Base-by-base conservation (phyloP, 2,797 vertebrate species). In the Amphiprion clarkii region DNA sequence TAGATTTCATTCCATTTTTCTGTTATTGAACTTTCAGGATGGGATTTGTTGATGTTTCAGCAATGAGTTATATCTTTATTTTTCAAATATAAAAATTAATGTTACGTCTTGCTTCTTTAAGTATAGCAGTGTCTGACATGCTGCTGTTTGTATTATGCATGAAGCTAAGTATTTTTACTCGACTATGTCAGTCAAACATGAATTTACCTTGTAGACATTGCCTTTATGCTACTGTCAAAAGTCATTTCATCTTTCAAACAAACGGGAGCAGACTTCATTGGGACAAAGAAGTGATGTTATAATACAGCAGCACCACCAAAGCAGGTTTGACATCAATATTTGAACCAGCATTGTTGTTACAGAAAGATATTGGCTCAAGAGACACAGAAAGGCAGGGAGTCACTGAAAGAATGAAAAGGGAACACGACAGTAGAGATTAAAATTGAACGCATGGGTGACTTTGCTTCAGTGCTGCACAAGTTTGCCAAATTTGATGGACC, bases 401-500 rank as follows among this genome's bases (percentile, higher is more conserved):
- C 58, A 14, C 16, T 55, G 40, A 67, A n/a, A 46, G 36, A 64
- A 52, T 55, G 19, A 58, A 44, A 59, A 42, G 31, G 16, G 19
- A 57, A 72, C 56, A 61, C 54, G 21, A 53, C 53, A 73, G 39
- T 36, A 79, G 59, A 78, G 65, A 86, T 87, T 79, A 56, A 61
- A 82, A 73, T 74, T 66, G 66, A 82, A 78, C 72, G 74, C 74
- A 67, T 54, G 55, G 67, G 49, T 76, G 76, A 82, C 76, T 84
- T 79, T 82, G 76, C 63, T 55, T 75, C 33, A 33, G 53, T 70
- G 49, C 66, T 59, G 77, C 51, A 79, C 71, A 80, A 74, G 71
- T 85, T 84, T 74, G 78, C 65, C 76, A 88, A 84, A 85, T 88
- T 78, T 84, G 70, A 88, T 87, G 81, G 81, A 84, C 69, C 74